Percentiles rank a stretch among this genome's conserved stretches.
These are phyloP conservation scores for Lochmaea capreae DNA, from an alignment of 2,888 invertebrate species.

Conservation along the genomic window DNA sequence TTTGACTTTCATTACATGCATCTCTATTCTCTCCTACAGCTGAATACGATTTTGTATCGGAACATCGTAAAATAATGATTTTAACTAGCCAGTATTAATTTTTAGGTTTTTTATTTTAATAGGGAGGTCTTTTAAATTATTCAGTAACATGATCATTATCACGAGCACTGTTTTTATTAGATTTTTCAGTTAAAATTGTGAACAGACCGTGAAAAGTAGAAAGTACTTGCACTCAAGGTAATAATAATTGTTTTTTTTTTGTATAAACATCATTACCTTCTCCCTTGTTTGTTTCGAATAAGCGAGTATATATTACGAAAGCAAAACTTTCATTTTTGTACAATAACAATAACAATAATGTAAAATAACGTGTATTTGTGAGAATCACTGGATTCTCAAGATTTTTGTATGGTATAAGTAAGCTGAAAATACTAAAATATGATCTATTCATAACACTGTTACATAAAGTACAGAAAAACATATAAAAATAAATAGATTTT, in stretches of 20 bases:
- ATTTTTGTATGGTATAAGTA: neutral
- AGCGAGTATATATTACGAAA: neutral
- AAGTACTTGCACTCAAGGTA: neutral
- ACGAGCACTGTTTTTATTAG: neutral
- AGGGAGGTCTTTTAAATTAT: neutral
- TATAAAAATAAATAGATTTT: too few species aligned
- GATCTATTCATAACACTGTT: too few species aligned
- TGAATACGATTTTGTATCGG: too few species aligned
- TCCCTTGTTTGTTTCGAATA: neutral
- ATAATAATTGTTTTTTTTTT: neutral
- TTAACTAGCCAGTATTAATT: too few species aligned
- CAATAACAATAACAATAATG: neutral
- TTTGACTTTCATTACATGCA: too few species aligned
- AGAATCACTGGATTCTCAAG: neutral
- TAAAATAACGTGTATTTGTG: neutral
- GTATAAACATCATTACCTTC: neutral
- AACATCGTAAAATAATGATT: too few species aligned
- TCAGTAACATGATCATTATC: neutral
- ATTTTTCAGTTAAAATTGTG: constrained; percentile 5
- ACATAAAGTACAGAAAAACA: too few species aligned
- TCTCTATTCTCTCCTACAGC: too few species aligned
- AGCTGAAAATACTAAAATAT: too few species aligned
- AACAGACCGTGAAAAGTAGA: constrained; percentile 7
- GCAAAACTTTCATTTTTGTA: neutral
- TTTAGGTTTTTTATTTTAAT: too few species aligned